phyloP scores from a whole-genome alignment of 2,888 invertebrate genomes.

The Cinara cedri region DNA sequence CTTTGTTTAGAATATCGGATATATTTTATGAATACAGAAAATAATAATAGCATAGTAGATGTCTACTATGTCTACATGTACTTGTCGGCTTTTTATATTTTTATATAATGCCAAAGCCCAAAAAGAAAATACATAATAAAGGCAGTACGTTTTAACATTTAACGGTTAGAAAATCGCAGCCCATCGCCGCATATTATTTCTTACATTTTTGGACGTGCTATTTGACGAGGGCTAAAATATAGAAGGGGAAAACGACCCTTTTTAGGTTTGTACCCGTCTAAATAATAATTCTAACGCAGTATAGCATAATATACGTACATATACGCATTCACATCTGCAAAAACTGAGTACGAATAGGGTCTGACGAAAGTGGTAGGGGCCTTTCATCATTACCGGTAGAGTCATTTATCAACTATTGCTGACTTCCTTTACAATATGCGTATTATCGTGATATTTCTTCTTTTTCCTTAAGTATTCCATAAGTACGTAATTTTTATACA shows the following conservation, averaged over 20 bases:
- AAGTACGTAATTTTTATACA: too few species aligned
- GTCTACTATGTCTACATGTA: too few species aligned
- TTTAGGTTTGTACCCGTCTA: conserved; percentile 20
- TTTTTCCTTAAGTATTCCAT: background rate
- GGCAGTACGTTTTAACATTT: background rate
- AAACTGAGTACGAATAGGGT: background rate
- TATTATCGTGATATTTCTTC: background rate
- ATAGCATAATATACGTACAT: background rate
- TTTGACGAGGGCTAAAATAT: conserved; percentile 29
- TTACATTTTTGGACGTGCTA: conserved; percentile 17
- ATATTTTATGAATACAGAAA: conserved; percentile 1
- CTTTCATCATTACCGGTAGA: background rate
- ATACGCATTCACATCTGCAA: background rate
- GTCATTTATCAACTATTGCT: background rate
- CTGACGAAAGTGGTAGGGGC: background rate
- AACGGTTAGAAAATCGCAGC: conserved; percentile 24
- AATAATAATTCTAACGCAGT: conserved; percentile 38
- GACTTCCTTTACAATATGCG: background rate
- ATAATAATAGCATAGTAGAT: background rate
- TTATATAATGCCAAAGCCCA: background rate
- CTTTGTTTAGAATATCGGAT: too few species aligned
- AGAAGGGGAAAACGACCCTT: conserved; percentile 27
- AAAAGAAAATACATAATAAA: too few species aligned
- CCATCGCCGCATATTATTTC: conserved; percentile 18
- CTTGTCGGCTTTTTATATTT: background rate